phyloP scores from a whole-genome alignment of 2,888 invertebrate genomes.

The Mimachlamys varia region DNA sequence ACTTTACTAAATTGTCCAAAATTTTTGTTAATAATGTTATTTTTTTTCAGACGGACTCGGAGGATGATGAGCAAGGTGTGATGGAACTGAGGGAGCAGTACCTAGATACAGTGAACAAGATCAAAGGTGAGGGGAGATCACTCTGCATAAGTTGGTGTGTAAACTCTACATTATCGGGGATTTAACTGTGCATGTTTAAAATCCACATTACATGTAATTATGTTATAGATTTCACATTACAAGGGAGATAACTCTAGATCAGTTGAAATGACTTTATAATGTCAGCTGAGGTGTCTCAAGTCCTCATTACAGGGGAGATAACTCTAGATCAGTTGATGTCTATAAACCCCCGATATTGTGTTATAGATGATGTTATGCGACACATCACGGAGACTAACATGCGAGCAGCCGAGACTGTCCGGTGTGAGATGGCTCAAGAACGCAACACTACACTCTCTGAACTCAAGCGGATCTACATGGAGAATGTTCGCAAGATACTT shows the following conservation, averaged over 20 bases:
- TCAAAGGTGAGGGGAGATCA: slow-evolving; percentile 65
- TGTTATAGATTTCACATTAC: no score
- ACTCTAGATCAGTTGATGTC: no score
- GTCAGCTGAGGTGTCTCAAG: no score
- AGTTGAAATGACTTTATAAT: no score
- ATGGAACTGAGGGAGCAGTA: slow-evolving; percentile 70
- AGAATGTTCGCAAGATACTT: slow-evolving; percentile 64
- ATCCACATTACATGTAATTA: no score
- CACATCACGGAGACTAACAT: slow-evolving; percentile 75
- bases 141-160: background rate
- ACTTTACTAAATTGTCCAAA: no score
- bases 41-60: slow-evolving; percentile 61
- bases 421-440: slow-evolving; percentile 68
- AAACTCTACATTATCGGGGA: no score
- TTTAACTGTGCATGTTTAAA: no score
- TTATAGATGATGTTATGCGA: slow-evolving; percentile 69
- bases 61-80: slow-evolving; percentile 60
- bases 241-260: no score
- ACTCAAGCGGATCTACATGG: slow-evolving; percentile 64
- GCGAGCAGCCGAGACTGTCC: slow-evolving; percentile 70
- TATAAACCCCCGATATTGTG: background rate
- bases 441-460: slow-evolving; percentile 63
- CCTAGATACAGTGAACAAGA: slow-evolving; percentile 71
- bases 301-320: no score
- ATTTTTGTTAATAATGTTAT: no score